Evolutionary conservation across 2,797 vertebrate species (phyloP), one percentile per base, ranked within the genome.

Genomic region (Tiaroga cobitis): DNA sequence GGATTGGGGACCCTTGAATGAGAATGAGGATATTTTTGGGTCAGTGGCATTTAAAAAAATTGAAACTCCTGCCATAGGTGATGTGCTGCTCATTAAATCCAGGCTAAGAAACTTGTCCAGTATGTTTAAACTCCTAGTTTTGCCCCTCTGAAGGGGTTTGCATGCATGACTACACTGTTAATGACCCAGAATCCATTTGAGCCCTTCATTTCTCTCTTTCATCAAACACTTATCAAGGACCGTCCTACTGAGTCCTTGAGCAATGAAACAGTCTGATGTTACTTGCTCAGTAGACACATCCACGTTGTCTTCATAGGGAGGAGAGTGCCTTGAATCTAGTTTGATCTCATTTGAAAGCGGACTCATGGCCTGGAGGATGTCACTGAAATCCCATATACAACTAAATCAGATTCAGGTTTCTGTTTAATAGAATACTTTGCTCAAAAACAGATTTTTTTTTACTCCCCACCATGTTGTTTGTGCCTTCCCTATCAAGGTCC

Each of bases 141-240:
- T 34, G 29, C 29, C 65, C 32, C 21, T 19, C 32, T 63, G 26
- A 69, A 81, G 37, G 13, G 74, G 61, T 34, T 34, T 83, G 61
- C 13, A 80, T 16, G 16, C 68, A 73, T 73, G 72, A 76, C 56
- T 59, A 68, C 51, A 75, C 68, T 87, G 86, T 75, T 87, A 84
- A 84, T 80, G 72, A 75, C 78, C 79, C 9, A 4, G 39, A 69
- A 67, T 72, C 80, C 26, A 32, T 65, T 54, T 67, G 34, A 85
- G 34, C 43, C 61, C 46, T 34, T 49, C 24, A 46, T 41, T 81
- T 61, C 46, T 68, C 56, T 70, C 81, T 84, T 54, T 84, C 72
- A 72, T 88, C 75, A 84, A 72, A 78, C 61, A 24, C 18, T 34
- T 29, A 43, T 19, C 29, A 74, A 75, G 41, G 81, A 26, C 8